A percentile compares a stretch with the other conserved stretches of the same genome.
Conservation (phyloP, 2,797 vertebrate species). For the Falco berigora region DNA sequence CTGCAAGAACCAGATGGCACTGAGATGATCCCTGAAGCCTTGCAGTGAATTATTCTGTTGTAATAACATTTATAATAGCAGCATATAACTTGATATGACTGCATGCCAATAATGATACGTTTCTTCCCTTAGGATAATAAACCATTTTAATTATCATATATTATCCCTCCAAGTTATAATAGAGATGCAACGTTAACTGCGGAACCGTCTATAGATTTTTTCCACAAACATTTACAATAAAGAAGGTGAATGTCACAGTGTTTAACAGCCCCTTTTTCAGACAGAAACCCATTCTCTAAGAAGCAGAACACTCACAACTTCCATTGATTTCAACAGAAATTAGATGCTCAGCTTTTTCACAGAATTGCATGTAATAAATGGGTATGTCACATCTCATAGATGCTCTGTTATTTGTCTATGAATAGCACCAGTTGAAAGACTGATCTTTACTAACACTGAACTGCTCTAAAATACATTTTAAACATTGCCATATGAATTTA, state of each 20-base stretch:
- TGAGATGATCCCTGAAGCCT: neutral
- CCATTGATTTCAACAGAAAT: conserved; percentile 3
- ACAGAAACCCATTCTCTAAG: neutral
- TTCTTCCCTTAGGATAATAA: conserved; percentile 9
- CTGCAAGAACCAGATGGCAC: neutral
- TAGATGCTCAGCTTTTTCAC: neutral
- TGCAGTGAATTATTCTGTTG: neutral
- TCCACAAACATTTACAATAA: neutral
- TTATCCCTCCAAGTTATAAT: neutral
- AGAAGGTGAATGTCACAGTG: neutral
- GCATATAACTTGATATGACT: neutral
- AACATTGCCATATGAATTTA: neutral
- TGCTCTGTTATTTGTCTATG: conserved; percentile 17
- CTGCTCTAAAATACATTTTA: neutral
- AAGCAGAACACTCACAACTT: neutral
- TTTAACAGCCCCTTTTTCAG: neutral
- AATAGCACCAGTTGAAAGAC: conserved; percentile 6
- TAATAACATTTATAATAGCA: neutral
- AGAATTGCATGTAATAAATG: neutral
- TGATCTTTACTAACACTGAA: conserved; percentile 3
- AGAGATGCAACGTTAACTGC: neutral
- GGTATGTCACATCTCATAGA: neutral
- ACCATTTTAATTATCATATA: neutral
- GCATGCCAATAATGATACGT: neutral
- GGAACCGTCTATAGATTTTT: neutral